phyloP scores from a whole-genome alignment of 1,140 invertebrate species.

The Hermetia illucens region DNA sequence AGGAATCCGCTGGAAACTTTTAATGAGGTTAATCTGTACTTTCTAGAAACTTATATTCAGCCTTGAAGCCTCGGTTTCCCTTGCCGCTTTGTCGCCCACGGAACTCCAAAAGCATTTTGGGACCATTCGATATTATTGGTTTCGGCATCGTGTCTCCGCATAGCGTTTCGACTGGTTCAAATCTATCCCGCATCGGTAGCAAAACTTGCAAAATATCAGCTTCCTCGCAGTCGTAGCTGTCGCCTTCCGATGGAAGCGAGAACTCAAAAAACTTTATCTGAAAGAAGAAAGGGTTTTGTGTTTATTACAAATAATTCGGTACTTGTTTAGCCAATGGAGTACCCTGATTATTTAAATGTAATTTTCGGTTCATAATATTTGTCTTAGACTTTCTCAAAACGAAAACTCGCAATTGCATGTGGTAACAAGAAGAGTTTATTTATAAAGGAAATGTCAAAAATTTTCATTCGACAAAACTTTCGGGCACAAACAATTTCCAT shows the following conservation, averaged over 20 bases:
- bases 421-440: too few relatives aligned
- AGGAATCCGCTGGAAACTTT: too few relatives aligned
- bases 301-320: too few relatives aligned
- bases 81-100: constrained; percentile 53
- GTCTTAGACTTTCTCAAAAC: too few relatives aligned
- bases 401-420: too few relatives aligned
- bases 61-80: constrained; percentile 67
- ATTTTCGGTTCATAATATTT: too few relatives aligned
- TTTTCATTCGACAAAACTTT: too few relatives aligned
- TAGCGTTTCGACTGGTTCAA: constrained; percentile 51
- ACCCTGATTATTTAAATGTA: too few relatives aligned
- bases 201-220: constrained; percentile 22
- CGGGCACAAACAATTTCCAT: too few relatives aligned
- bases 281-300: constrained; percentile 3
- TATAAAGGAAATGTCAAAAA: too few relatives aligned
- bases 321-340: too few relatives aligned
- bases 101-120: constrained; percentile 68
- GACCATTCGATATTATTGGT: constrained; percentile 81
- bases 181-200: constrained; percentile 14
- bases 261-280: constrained; percentile 26
- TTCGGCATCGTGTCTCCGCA: constrained; percentile 65
- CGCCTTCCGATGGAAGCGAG: constrained; percentile 18
- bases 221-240: constrained; percentile 17
- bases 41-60: constrained; percentile 74
- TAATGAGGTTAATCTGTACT: constrained; percentile 43